Evolutionary conservation across 1,140 invertebrate genomes (phyloP), one percentile per base, ranked within the genome.

Genomic region (Rhopalosiphum padi): DNA sequence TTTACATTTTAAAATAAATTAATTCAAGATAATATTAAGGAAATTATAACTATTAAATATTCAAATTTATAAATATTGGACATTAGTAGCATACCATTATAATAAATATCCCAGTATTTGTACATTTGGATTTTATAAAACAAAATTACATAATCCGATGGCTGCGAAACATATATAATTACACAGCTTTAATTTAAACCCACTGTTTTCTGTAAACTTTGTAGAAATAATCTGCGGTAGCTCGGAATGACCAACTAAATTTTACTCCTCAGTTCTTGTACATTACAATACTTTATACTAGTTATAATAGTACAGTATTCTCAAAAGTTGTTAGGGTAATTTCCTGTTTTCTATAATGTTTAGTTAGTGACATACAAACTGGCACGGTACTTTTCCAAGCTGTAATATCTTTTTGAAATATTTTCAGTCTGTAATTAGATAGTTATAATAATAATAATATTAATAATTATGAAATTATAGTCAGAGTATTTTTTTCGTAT

Each of bases 311-410:
- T 15, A 55, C 51, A 41, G 25, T 25, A 35, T 55, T 89, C 35
- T 18, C 18, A 51, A 82, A 92, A 92, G 91, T 92, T 92, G 51
- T 92, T 83, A 37, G 91, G 15, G 6, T 83, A 53, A 92, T 83
- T 92, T 92, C 77, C 43, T 25, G 90, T 68, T 68, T 55, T n/a
- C 35, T 22, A 23, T 46, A 60, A 91, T 68, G 25, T 60, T 25
- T 41, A 90, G 11, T 55, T 53, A 1, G 9, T 89, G 46, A 35
- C 7, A 23, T 37, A 55, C 21, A 90, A 48, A 41, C 41, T 37
- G 22, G 8, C 37, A 83, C 22, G 21, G 6, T 83, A 83, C 77
- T 37, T 83, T 83, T 37, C 2, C 35, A 37, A 37, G 18, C n/a
- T 41, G 1, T 37, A 37, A 37, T 18, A 21, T 83, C 18, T 23